These are phyloP conservation scores for Alces alces DNA, from an alignment of 2,113 vertebrate species.

Conservation along the genomic window DNA sequence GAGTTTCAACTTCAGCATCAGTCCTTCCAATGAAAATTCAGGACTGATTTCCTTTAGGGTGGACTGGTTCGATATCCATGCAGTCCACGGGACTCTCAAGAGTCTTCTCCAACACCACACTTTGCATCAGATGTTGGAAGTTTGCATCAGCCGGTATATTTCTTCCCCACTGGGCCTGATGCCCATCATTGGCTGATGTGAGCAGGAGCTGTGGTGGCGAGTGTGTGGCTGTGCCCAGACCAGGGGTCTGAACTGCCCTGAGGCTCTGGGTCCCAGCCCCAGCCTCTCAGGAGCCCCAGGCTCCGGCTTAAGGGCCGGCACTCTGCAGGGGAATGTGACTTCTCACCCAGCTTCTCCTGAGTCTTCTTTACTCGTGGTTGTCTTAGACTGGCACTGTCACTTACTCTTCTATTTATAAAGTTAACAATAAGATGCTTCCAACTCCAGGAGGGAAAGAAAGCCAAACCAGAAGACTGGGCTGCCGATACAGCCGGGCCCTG, in stretches of 20 bases:
- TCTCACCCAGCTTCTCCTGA: not conserved
- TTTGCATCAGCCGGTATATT: not conserved
- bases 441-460: not conserved
- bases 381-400: not conserved
- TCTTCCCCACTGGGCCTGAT: not conserved
- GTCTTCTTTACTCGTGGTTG: not conserved
- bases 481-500: not conserved
- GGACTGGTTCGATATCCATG: not conserved
- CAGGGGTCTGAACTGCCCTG: not conserved
- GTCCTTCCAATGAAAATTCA: not conserved
- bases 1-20: not conserved
- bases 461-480: not conserved
- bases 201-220: not conserved
- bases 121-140: not conserved
- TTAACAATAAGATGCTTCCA: constrained; percentile 6
- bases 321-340: not conserved
- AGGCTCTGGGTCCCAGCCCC: not conserved
- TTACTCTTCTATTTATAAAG: not conserved
- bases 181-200: not conserved
- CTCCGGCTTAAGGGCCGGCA: not conserved
- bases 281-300: not conserved
- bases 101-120: not conserved
- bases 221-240: fast-evolving
- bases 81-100: not conserved
- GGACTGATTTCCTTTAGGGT: not conserved